Percentiles rank a stretch among this genome's conserved stretches.
Conservation (phyloP, 1,140 invertebrate genomes). For the Heliconius eleuchia region DNA sequence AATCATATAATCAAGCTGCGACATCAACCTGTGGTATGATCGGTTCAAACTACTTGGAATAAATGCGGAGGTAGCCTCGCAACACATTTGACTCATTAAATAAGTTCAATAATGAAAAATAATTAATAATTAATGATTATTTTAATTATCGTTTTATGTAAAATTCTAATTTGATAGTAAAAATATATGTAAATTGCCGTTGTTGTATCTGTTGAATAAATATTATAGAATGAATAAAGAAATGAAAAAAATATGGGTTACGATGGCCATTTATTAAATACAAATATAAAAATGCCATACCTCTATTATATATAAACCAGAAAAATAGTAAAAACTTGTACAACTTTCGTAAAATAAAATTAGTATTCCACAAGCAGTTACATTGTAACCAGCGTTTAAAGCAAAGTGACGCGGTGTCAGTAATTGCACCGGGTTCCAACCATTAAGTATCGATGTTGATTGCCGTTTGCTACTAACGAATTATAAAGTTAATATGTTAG, state of each 20-base stretch:
- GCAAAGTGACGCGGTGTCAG: not conserved
- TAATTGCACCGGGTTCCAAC: slow-evolving; percentile 16
- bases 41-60: slow-evolving; percentile 9
- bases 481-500: not conserved
- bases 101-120: not conserved
- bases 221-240: too few species aligned
- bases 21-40: slow-evolving; percentile 12
- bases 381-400: slow-evolving; percentile 22
- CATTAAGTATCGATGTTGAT: slow-evolving; percentile 18
- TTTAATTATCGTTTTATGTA: not conserved
- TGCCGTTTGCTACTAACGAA: not conserved
- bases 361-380: not conserved
- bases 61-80: not conserved
- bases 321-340: too few species aligned
- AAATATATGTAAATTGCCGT: too few species aligned
- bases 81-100: not conserved
- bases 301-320: too few species aligned
- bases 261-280: too few species aligned
- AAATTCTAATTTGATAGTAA: too few species aligned
- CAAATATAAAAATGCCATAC: too few species aligned
- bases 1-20: slow-evolving; percentile 19
- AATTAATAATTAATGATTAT: too few species aligned
- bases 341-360: too few species aligned
- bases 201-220: too few species aligned
- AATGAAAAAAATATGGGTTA: too few species aligned